A percentile compares a stretch with the other conserved stretches of the same genome.
Evolutionary conservation across 2,888 invertebrate genomes (phyloP).

Genomic region (Elmis aenea): DNA sequence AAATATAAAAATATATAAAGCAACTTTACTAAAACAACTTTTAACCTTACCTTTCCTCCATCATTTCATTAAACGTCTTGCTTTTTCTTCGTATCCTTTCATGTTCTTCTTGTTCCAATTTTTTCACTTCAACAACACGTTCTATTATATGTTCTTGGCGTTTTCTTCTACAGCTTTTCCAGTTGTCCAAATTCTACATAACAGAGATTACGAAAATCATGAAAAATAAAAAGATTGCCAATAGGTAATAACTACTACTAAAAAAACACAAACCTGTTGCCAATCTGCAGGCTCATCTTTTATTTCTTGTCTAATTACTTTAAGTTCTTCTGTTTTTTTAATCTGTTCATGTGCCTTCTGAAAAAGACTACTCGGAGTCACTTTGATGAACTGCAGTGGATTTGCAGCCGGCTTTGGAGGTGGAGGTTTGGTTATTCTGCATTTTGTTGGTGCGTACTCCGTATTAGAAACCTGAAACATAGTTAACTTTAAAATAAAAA

Average conservation of each 20-base stretch:
- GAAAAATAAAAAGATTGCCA: not conserved
- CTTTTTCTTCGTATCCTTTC: conserved; percentile 69
- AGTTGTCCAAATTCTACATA: conserved; percentile 81
- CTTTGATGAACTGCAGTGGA: conserved; percentile 84
- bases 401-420: conserved; percentile 81
- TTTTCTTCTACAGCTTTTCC: conserved; percentile 91
- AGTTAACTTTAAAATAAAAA: not conserved
- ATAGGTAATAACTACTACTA: conserved; percentile 1
- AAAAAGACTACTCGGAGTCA: conserved; percentile 82
- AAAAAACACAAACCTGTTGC: conserved; percentile 70
- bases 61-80: conserved; percentile 93
- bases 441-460: conserved; percentile 46
- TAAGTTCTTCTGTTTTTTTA: conserved; percentile 78
- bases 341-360: conserved; percentile 81
- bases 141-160: conserved; percentile 87
- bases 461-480: conserved; percentile 39
- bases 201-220: conserved; percentile 11
- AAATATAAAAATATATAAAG: no score
- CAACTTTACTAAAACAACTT: no score
- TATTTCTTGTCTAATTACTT: conserved; percentile 72
- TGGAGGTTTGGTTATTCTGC: conserved; percentile 63
- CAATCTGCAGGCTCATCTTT: conserved; percentile 85
- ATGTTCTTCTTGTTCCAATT: conserved; percentile 67
- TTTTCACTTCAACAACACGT: conserved; percentile 83
- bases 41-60: conserved; percentile 80